Evolutionary conservation across 1,140 invertebrate genomes (phyloP), one percentile per base, ranked within the genome.

Genomic region (Drosophila tani): DNA sequence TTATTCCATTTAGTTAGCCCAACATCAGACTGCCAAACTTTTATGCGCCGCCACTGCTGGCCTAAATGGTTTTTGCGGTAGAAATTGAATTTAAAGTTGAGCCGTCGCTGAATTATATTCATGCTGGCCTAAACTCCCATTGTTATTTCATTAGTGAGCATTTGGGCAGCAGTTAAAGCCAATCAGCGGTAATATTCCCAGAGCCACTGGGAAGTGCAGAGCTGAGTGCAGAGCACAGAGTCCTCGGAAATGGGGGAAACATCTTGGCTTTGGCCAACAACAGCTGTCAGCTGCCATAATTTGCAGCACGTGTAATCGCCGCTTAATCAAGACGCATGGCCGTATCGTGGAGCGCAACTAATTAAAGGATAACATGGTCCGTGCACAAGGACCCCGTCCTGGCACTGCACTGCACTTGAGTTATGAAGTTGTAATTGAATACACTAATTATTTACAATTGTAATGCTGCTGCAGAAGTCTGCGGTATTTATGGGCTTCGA

Each of bases 401-500:
- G 35, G 9, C 19, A 40, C 43, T n/a, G 59, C 29, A 24, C 8
- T 40, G 41, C 55, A 40, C n/a, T 56, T 85, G 59, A 79, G 65
- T 79, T 81, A 90, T 85, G 81, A 81, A 79, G 38, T 74, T 81
- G 81, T 88, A 81, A 88, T 88, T 88, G 85, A 88, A 88, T 85
- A 62, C 59, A 15, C 63, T 74, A 71, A 84, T 88, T 85, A 88
- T 81, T 60, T 71, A 58, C 77, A 40, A 51, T 29, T 43, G 70
- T 71, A 78, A 67, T 81, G 49, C 73, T 62, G 56, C 53, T 45
- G 45, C 56, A 41, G 45, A 29, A 59, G n/a, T n/a, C 53, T 50
- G 41, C 24, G 43, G 46, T 69, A 76, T 79, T 79, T 75, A 79
- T 75, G 49, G 40, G 41, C 38, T 78, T 57, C 29, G 57, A 67